Evolutionary conservation across 1,140 invertebrate genomes (phyloP), one percentile per base, ranked within the genome.

Genomic region (Pollicipes pollicipes): DNA sequence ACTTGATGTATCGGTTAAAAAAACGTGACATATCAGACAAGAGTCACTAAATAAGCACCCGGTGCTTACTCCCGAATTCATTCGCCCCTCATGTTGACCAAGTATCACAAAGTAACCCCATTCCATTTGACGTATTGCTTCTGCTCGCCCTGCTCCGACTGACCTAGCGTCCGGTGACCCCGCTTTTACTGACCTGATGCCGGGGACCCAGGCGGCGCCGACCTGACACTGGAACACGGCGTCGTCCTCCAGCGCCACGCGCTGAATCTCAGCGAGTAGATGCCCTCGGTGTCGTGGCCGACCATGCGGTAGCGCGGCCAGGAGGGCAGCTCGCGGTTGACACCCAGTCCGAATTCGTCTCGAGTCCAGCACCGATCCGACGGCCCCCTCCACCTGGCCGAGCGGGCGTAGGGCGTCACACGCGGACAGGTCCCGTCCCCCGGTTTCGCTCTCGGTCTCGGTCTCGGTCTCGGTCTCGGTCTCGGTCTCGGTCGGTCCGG

Each of bases 251-350:
- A 96, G 81, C 77, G 88, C 88, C 27, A 94, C 89, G 0, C 91
- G 90, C 77, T 87, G 86, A 73, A 96, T 93, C 78, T 92, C 77
- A 93, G 79, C 71, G 82, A 81, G 64, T 28, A 66, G 28, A 66
- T 80, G 87, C 91, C 91, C 87, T 93, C 90, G 80, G 93, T 90
- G 79, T 92, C 93, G 76, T 87, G 94, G 67, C 90, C 93, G 73
- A 93, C 88, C 95, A 95, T 97, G 70, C 86, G 85, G 81, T 96
- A 98, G 73, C 93, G 84, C 74, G 91, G 90, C 79, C 91, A 97
- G 29, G 91, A 91, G 71, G 87, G 88, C 68, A 96, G 84, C 76
- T 93, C 89, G 69, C 94, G 82, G 76, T 94, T 89, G 0, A 89
- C 87, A 0, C 93, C 93, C 27, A 96, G 82, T 0, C 92, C 93